Base-by-base conservation (phyloP, 2,888 invertebrate species). In the Steinernema hermaphroditum region DNA sequence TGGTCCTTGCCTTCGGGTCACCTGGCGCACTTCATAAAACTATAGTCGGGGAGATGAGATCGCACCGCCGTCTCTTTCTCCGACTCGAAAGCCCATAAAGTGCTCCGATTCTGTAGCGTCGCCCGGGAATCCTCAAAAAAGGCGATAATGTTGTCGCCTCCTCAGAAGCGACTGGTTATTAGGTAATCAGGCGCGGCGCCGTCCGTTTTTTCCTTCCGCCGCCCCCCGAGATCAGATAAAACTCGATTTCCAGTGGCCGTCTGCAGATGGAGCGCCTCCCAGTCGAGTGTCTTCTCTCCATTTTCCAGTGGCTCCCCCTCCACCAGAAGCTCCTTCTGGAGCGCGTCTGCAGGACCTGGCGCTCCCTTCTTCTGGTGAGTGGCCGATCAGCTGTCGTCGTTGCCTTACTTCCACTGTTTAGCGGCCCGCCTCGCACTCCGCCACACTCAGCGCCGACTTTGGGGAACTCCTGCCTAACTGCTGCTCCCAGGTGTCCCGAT, bases 291-390 rank as follows among this genome's bases (percentile, higher is more conserved):
- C 68, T 80, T 34, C 37, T 77, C 19, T 22, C 32, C 22, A 78
- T 80, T 16, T 82, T 80, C 34, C 19, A 27, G 19, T 37, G 74
- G 43, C 54, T 80, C 16, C 70, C 70, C 49, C 80, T 84, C 54
- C 44, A 68, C 9, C 77, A 84, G 27, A 74, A 80, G 69, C 78
- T 85, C 14, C 74, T 74, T 34, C 44, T 77, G 34, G 84, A 84
- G 72, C 49, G 69, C 9, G 84, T 83, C 16, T 83, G 83, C 46
- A 54, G 72, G n/a, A 6, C 43, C 41, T 79, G 77, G 78, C 71
- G 72, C 29, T 27, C 34, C 19, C 74, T 79, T n/a, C 70, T 79
- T 12, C 74, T 74, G 76, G 77, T 76, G 37, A 57, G 32, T 24
- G 22, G 22, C 6, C 24, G 19, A 57, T 54, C 54, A 71, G 41